Evolutionary conservation across 92 coral and sea anemone species (phyloP), one percentile per base, ranked within the genome.

Genomic region (Scolanthus callimorphus): DNA sequence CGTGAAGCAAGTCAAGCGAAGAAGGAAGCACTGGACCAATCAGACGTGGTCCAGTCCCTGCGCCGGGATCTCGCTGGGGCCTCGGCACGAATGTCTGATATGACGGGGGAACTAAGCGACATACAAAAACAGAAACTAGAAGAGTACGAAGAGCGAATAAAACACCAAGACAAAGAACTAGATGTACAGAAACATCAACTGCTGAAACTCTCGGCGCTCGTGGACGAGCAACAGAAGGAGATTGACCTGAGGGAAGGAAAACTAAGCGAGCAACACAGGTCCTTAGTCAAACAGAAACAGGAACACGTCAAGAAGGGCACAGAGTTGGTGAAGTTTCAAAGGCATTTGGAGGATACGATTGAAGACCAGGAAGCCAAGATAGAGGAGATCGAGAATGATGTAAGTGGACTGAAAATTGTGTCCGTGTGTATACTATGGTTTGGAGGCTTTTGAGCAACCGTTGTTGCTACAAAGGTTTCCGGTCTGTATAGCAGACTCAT

Each of bases 51-150:
- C 39, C 86, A 81, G 55, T 95, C 81, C 55, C 69, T 90, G 47
- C 70, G 94, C 20, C 74, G 97, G 51, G 97, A 90, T 55, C 86
- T 90, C 44, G 97, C 97, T 4, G 97, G 97, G 41, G 97, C 95
- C 57, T 79, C 95, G 73, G 97, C 97, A 25, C 95, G 95, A 80
- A 79, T 90, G 90, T 90, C 97, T 20, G 97, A 90, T 71, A 82
- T 90, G 95, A 75, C 97, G 15, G 97, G 95, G 21, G 97, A 90
- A 60, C 74, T 90, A 19, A 86, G 95, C 56, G 97, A 90, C 65
- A 82, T 81, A 78, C 97, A 90, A 27, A 90, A 90, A 58, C 90
- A 86, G 41, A 86, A 65, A 63, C 87, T 90, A 26, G 97, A 90
- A 57, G 90, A 90, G 28, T 82, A 86, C 71, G 94, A 89, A 27